These are phyloP conservation scores for Callyntrura sp. DNA, from an alignment of 2,888 invertebrate genomes.

Conservation along the genomic window DNA sequence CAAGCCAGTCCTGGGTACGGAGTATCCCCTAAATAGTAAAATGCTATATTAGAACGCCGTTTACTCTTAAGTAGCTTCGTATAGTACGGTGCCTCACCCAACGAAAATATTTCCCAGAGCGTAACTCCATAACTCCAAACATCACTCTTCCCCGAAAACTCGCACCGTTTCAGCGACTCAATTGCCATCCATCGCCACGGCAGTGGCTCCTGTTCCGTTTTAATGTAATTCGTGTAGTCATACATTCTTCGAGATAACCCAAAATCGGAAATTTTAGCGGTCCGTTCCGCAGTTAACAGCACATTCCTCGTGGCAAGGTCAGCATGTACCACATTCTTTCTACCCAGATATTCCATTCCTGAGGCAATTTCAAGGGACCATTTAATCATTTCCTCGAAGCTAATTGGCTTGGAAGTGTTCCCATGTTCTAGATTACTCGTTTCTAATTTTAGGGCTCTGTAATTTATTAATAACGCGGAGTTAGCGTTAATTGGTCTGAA, in stretches of 20 bases:
- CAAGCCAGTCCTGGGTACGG: slow-evolving; percentile 76
- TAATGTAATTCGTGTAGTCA: not conserved
- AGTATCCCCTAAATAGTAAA: slow-evolving; percentile 59
- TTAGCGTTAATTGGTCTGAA: too few species aligned
- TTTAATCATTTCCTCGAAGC: not conserved
- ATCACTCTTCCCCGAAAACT: slow-evolving; percentile 47
- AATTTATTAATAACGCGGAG: too few species aligned
- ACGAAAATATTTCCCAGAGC: slow-evolving; percentile 60
- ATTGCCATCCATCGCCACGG: slow-evolving; percentile 60
- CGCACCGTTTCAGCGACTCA: slow-evolving; percentile 50
- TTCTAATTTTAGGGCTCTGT: not conserved
- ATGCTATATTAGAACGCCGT: too few species aligned
- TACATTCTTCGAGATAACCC: slow-evolving; percentile 25
- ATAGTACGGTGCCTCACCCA: too few species aligned
- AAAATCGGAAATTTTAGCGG: slow-evolving; percentile 53
- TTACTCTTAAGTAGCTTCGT: too few species aligned
- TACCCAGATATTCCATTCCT: slow-evolving; percentile 46
- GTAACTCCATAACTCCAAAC: slow-evolving; percentile 62
- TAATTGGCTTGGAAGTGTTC: not conserved
- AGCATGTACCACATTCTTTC: not conserved
- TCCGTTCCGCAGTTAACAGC: not conserved
- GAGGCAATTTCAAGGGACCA: slow-evolving; percentile 42
- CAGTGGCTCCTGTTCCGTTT: not conserved
- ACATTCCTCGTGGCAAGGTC: slow-evolving; percentile 47
- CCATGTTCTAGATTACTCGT: not conserved